phyloP scores from a whole-genome alignment of 2,797 vertebrate genomes.

The Rhinella marina region DNA sequence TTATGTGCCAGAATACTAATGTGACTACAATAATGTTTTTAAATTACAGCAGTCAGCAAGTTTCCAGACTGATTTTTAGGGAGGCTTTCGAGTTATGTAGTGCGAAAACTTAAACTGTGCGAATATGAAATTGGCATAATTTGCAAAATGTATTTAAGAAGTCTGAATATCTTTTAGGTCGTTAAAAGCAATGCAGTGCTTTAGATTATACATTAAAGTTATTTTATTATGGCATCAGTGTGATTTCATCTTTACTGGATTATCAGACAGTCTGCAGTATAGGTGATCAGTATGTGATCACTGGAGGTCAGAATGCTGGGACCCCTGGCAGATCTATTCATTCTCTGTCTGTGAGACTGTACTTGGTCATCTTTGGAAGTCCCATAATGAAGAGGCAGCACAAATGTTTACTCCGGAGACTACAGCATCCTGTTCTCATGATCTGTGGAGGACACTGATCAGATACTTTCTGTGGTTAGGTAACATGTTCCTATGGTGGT shows the following conservation, averaged over 20 bases:
- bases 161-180: conserved; percentile 5
- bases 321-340: too few relatives aligned
- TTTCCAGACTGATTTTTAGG: conserved; percentile 13
- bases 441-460: too few relatives aligned
- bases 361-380: too few relatives aligned
- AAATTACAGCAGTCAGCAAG: conserved; percentile 26
- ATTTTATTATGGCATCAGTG: neutral
- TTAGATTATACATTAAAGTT: neutral
- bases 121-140: conserved; percentile 11
- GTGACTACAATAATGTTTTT: conserved; percentile 9
- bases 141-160: conserved; percentile 19
- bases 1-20: conserved; percentile 1
- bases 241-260: neutral
- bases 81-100: neutral
- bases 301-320: too few relatives aligned
- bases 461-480: too few relatives aligned
- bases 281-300: too few relatives aligned
- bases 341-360: too few relatives aligned
- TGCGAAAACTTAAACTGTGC: neutral
- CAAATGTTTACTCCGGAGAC: too few relatives aligned
- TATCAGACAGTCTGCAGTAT: neutral
- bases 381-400: too few relatives aligned
- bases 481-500: too few relatives aligned
- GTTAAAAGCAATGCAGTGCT: neutral
- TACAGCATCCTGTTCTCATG: too few relatives aligned